These are phyloP conservation scores for Actinemys pallida DNA, from an alignment of 2,113 vertebrate species.

Conservation along the genomic window DNA sequence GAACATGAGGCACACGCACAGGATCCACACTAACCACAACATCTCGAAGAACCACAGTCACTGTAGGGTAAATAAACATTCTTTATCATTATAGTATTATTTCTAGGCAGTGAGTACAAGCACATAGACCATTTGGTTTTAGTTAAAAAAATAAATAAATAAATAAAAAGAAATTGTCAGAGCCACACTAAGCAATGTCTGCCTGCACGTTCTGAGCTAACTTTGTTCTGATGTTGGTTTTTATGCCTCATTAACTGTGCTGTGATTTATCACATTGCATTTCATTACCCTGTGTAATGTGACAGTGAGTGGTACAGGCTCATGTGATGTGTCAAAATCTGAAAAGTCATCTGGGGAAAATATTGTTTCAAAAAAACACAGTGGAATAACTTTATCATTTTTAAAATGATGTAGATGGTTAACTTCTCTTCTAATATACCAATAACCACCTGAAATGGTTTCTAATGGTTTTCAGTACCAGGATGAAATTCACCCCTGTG, in stretches of 20 bases:
- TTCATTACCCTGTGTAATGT: slow-evolving; percentile 14
- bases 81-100: too few species aligned
- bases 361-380: neutral
- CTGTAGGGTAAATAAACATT: too few species aligned
- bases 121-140: too few species aligned
- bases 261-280: neutral
- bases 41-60: too few species aligned
- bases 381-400: neutral
- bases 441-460: neutral
- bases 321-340: neutral
- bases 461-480: neutral
- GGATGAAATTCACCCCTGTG: neutral
- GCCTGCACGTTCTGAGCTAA: neutral
- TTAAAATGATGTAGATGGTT: neutral
- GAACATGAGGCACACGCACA: too few species aligned
- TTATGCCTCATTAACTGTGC: slow-evolving; percentile 17
- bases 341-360: neutral
- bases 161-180: neutral
- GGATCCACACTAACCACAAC: too few species aligned
- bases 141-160: neutral
- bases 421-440: neutral
- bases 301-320: neutral
- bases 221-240: slow-evolving; percentile 30
- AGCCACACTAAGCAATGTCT: neutral
- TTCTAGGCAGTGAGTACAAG: too few species aligned